Evolutionary conservation across 2,888 invertebrate species (phyloP), one percentile per base, ranked within the genome.

Genomic region (Pristionchus maxplancki): DNA sequence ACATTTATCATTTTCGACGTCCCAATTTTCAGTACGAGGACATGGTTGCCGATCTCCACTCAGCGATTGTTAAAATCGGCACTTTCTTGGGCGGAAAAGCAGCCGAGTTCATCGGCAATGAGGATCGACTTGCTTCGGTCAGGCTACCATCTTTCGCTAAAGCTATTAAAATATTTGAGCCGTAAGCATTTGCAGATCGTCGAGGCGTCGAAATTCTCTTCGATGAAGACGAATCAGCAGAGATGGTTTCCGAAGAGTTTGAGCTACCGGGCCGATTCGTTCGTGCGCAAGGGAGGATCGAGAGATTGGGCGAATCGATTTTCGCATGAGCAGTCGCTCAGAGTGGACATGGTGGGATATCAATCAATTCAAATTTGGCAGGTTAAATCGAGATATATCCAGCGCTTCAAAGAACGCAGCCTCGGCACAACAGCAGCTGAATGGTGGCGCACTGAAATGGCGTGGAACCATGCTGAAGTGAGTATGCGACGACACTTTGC

Each of bases 291-390:
- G 88, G 94, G 94, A 20, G 92, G 92, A 74, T 91, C 90, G 53
- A 90, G 94, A 13, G 93, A 94, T 89, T 94, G 94, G 94, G 93
- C 92, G 90, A 94, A 93, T 85, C 90, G 94, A 88, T 91, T 94
- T 89, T 93, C 90, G 31, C 81, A 90, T 37, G 93, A 93, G 88
- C 94, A 94, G 87, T 93, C 93, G 44, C 93, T 93, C 81, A 90
- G 92, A 6, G 88, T 94, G 84, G 94, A 94, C 88, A 89, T n/a
- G n/a, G n/a, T n/a, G 44, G 11, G 44, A 9, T 44, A 44, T 6
- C 44, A 44, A 9, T 44, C 11, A n/a, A n/a, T 90, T 0, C 50
- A 48, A 37, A 50, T 50, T 37, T 53, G 17, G 3, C 44, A 78
- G 15, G 17, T 58, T 24, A 6, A 40, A 81, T 44, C 6, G 24